Evolutionary conservation across 2,113 vertebrate species (phyloP).

Genomic region (Pterophyllum scalare): DNA sequence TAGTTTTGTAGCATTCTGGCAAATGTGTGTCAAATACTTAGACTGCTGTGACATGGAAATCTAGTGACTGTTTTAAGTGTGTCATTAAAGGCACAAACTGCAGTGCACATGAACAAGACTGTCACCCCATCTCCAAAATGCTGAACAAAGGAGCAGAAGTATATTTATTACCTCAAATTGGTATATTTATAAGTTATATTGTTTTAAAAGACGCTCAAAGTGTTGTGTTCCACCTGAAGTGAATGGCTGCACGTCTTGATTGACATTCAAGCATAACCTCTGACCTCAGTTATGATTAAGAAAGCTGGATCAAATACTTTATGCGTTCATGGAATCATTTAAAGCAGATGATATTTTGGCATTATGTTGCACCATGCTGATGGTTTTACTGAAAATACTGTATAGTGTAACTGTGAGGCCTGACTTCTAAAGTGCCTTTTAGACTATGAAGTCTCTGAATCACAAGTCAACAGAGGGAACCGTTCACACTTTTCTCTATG

Average conservation of each 20-base stretch:
- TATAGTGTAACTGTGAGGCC: conserved; percentile 50
- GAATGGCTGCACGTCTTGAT: conserved; percentile 11
- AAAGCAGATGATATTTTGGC: conserved; percentile 9
- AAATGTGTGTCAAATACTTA: conserved; percentile 15
- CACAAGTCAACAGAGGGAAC: conserved; percentile 33
- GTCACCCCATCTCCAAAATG: neutral
- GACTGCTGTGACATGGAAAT: neutral
- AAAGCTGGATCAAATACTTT: conserved; percentile 25
- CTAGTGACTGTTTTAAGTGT: conserved; percentile 8
- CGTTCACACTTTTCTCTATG: neutral
- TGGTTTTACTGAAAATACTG: conserved; percentile 11
- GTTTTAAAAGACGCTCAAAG: neutral
- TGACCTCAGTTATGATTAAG: conserved; percentile 52
- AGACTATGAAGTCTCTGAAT: conserved; percentile 40
- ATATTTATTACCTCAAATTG: conserved; percentile 15
- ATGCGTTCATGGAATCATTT: conserved; percentile 5
- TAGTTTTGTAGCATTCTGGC: conserved; percentile 35
- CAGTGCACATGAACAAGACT: neutral
- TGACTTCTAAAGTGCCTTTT: conserved; percentile 72
- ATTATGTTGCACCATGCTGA: neutral
- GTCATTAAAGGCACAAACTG: neutral
- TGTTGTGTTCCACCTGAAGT: neutral
- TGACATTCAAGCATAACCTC: conserved; percentile 28
- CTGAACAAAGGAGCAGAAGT: neutral
- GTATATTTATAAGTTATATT: conserved; percentile 16